Conservation (phyloP, 35 echinoderm and acorn worm genomes). For the Eucidaris tribuloides region DNA sequence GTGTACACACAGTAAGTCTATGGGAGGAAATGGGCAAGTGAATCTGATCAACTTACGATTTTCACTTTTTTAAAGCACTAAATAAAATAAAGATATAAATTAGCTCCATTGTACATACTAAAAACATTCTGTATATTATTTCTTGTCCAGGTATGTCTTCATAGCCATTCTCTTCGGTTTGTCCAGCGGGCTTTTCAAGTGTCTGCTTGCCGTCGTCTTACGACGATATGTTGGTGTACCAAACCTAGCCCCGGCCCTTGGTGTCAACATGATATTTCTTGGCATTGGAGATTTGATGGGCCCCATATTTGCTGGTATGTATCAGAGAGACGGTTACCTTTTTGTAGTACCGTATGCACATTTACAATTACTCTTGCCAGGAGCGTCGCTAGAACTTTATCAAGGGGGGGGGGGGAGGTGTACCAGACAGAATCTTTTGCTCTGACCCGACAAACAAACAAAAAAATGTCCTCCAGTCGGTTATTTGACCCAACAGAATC, state of each 20-base stretch:
- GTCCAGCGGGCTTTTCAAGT: background rate
- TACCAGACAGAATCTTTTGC: too few species aligned
- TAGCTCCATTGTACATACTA: background rate
- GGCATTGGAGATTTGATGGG: slow-evolving; percentile 18
- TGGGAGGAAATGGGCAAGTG: background rate
- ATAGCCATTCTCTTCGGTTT: slow-evolving; percentile 4
- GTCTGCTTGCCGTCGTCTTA: background rate
- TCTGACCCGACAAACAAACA: too few species aligned
- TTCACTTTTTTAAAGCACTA: background rate
- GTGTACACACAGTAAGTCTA: background rate
- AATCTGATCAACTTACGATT: background rate
- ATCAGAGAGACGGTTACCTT: background rate
- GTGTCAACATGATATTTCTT: background rate
- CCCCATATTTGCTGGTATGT: slow-evolving; percentile 12
- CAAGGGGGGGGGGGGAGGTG: too few species aligned
- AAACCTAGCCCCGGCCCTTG: background rate
- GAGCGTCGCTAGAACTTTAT: too few species aligned
- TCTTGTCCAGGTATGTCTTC: background rate
- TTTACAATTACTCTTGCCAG: background rate
- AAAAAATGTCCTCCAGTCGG: too few species aligned
- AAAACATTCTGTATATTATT: background rate
- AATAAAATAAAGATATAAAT: background rate
- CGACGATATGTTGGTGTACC: background rate
- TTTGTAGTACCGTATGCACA: background rate
- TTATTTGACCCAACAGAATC: background rate